These are phyloP conservation scores for Drosophila helvetica DNA, from an alignment of 2,888 invertebrate species.

Conservation along the genomic window DNA sequence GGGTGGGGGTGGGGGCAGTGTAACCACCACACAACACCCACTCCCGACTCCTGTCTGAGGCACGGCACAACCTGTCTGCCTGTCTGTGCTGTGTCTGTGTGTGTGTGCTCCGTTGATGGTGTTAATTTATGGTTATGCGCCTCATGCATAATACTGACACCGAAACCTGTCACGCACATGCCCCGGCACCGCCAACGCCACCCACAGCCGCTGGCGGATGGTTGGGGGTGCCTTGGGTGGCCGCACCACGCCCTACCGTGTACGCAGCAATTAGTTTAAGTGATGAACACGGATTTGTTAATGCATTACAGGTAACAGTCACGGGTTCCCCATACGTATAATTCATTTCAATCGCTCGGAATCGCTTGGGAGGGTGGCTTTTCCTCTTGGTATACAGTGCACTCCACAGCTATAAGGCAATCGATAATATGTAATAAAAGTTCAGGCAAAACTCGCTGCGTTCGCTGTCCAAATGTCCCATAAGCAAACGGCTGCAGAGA, in stretches of 20 bases:
- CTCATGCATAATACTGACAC: constrained; percentile 60
- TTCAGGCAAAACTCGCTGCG: background rate
- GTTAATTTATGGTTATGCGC: constrained; percentile 68
- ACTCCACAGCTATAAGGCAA: background rate
- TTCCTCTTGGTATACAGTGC: background rate
- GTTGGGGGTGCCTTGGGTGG: background rate
- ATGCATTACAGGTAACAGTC: constrained; percentile 53
- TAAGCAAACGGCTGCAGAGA: too few species aligned
- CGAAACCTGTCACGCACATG: constrained; percentile 67
- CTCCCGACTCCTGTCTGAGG: background rate
- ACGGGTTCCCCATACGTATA: constrained; percentile 25
- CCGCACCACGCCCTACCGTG: background rate
- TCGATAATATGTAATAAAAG: background rate
- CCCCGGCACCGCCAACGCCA: constrained; percentile 34
- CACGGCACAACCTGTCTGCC: background rate
- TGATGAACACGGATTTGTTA: constrained; percentile 68
- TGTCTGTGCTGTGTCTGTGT: constrained; percentile 4
- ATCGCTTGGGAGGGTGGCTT: background rate
- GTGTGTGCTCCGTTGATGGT: constrained; percentile 44
- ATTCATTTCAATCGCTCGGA: constrained; percentile 26
- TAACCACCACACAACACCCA: background rate
- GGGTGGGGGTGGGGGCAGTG: background rate
- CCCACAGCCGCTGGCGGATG: constrained; percentile 1
- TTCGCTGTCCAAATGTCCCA: background rate
- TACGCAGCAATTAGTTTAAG: constrained; percentile 59